phyloP scores from a whole-genome alignment of 1,140 invertebrate species.

The Brachionus asplanchnoidis region DNA sequence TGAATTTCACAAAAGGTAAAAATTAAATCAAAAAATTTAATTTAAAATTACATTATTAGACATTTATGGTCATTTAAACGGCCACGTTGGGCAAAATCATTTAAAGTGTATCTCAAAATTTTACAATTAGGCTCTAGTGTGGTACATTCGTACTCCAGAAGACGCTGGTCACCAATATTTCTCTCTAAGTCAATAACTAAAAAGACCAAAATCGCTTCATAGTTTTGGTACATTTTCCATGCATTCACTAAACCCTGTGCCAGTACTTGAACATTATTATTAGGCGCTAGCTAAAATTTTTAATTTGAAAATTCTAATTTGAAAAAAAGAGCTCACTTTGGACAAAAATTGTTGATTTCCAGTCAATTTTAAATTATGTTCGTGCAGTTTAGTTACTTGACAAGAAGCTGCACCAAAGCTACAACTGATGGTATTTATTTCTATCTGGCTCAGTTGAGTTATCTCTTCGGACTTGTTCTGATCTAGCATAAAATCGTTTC shows the following conservation, averaged over 20 bases:
- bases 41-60: not conserved
- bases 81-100: not conserved
- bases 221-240: not conserved
- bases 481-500: conserved; percentile 41
- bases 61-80: not conserved
- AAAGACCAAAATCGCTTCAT: conserved; percentile 10
- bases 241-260: not conserved
- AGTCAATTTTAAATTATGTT: not conserved
- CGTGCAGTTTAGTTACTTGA: conserved; percentile 7
- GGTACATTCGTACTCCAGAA: conserved; percentile 6
- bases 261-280: not conserved
- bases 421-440: conserved; percentile 41
- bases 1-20: not conserved
- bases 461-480: not conserved
- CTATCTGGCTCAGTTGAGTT: conserved; percentile 19
- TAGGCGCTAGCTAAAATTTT: not conserved
- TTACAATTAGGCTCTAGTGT: not conserved
- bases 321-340: not conserved
- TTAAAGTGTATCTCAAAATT: conserved; percentile 8
- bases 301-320: not conserved
- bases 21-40: not conserved
- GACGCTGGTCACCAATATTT: conserved; percentile 40
- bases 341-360: not conserved
- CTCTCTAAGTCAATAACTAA: conserved; percentile 17
- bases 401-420: conserved; percentile 2